phyloP scores from a whole-genome alignment of 1,140 invertebrate genomes.

The Halotydeus destructor region DNA sequence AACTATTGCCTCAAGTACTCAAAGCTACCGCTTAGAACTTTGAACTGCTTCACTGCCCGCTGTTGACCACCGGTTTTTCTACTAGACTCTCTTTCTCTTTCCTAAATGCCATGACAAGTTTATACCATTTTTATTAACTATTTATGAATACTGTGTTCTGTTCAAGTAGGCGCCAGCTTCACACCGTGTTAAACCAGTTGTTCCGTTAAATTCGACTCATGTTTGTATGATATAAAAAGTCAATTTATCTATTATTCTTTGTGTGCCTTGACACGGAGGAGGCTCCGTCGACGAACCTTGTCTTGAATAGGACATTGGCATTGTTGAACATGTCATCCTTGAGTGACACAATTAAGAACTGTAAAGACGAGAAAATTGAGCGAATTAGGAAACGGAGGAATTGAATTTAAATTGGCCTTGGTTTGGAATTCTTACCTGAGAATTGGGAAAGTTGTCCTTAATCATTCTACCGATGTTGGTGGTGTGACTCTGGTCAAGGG shows the following conservation, averaged over 20 bases:
- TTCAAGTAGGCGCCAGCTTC: no score
- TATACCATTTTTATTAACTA: no score
- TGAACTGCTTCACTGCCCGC: no score
- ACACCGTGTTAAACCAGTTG: no score
- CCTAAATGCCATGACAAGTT: no score
- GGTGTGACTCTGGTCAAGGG: constrained; percentile 91
- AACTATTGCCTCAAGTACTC: no score
- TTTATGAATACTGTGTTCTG: no score
- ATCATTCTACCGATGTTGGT: constrained; percentile 97
- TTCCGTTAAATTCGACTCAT: no score
- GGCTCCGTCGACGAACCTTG: constrained; percentile 84
- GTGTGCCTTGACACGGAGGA: constrained; percentile 50
- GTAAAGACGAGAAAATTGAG: constrained; percentile 23
- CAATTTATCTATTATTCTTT: background rate
- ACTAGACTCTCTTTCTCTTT: no score
- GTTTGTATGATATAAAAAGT: no score
- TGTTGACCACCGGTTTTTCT: no score
- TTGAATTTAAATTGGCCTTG: constrained; percentile 6
- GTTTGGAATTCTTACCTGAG: constrained; percentile 41
- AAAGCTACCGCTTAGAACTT: no score
- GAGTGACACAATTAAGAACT: constrained; percentile 96
- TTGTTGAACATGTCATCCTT: constrained; percentile 99
- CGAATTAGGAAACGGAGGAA: background rate
- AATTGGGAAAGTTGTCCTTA: constrained; percentile 73
- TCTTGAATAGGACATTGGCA: constrained; percentile 91